These are phyloP conservation scores for Coracias cyanogaster DNA, from an alignment of 2,797 vertebrate genomes.

Conservation along the genomic window DNA sequence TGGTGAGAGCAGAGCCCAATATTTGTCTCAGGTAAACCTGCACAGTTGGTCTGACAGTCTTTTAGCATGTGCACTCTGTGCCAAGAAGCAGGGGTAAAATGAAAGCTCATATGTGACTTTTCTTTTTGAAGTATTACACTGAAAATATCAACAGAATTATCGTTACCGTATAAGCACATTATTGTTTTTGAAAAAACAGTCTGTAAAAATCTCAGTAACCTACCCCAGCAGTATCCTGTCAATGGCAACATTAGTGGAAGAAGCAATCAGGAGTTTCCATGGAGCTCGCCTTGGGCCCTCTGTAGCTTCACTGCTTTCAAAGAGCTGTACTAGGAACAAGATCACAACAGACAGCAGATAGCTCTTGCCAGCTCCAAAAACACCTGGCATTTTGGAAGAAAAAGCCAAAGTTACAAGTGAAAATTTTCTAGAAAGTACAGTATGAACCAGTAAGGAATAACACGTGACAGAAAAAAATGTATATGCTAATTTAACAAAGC, in stretches of 20 bases:
- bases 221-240: conserved; percentile 85
- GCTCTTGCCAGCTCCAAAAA: conserved; percentile 87
- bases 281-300: conserved; percentile 41
- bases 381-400: conserved; percentile 73
- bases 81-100: not conserved
- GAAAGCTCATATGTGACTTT: rapidly evolving
- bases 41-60: not conserved
- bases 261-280: conserved; percentile 83
- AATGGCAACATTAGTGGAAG: conserved; percentile 83
- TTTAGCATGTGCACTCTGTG: not conserved
- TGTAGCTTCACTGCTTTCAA: conserved; percentile 70
- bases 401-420: not conserved
- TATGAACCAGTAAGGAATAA: not conserved
- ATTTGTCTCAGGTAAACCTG: not conserved
- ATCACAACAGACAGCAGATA: conserved; percentile 82
- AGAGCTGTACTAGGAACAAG: conserved; percentile 82
- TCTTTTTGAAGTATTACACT: not conserved
- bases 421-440: not conserved
- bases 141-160: not conserved
- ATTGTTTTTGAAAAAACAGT: not conserved
- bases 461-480: not conserved
- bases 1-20: not conserved
- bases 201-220: not conserved
- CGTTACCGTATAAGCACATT: rapidly evolving
- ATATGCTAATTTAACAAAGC: not conserved